These are phyloP conservation scores for Chymomyza procnemis DNA, from an alignment of 2,888 invertebrate genomes.

Conservation along the genomic window DNA sequence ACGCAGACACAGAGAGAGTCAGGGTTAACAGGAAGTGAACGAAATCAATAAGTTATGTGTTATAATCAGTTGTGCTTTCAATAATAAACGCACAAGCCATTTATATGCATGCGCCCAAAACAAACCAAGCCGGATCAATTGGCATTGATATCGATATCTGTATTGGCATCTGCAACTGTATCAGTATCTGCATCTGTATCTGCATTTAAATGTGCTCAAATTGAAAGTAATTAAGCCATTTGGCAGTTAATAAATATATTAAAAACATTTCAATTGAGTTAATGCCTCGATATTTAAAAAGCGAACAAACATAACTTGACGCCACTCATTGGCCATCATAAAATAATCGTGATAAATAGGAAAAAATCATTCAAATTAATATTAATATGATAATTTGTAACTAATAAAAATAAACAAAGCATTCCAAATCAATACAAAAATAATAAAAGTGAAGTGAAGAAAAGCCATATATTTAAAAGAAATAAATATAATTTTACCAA, in stretches of 20 bases:
- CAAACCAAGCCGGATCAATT: neutral
- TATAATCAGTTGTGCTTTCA: conserved; percentile 15
- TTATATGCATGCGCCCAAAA: neutral
- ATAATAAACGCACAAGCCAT: neutral
- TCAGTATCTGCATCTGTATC: too few relatives aligned
- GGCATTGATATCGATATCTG: neutral
- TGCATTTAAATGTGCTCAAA: conserved; percentile 41
- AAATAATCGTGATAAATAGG: neutral
- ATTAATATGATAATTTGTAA: conserved; percentile 42
- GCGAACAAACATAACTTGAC: conserved; percentile 3
- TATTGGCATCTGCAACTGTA: neutral
- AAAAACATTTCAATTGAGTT: conserved; percentile 46
- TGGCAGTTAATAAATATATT: conserved; percentile 52
- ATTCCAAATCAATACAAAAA: conserved; percentile 9
- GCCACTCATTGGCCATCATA: neutral
- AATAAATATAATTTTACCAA: conserved; percentile 10
- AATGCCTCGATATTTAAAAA: conserved; percentile 19
- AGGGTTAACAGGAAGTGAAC: conserved; percentile 43
- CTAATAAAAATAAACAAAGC: conserved; percentile 48
- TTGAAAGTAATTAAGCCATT: conserved; percentile 62
- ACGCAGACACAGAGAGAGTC: too few relatives aligned
- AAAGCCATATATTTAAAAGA: conserved; percentile 8
- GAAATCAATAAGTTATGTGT: conserved; percentile 60
- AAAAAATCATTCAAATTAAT: conserved; percentile 30
- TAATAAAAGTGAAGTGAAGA: neutral